A percentile compares a stretch with the other conserved stretches of the same genome.
Evolutionary conservation across 2,888 invertebrate species (phyloP).

Genomic region (Aricia artaxerxes): DNA sequence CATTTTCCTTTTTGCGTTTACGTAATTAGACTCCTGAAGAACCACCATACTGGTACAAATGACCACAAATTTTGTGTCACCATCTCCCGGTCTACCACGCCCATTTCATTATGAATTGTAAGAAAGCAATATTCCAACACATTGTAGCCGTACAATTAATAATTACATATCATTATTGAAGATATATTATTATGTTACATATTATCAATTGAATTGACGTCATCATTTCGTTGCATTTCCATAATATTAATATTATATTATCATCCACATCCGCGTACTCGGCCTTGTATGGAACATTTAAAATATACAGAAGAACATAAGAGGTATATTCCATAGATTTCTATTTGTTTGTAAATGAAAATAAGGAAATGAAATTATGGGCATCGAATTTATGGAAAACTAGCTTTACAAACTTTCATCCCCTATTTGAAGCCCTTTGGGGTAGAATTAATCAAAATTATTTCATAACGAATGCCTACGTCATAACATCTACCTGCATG

Average conservation of each 20-base stretch:
- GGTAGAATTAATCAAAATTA: no score
- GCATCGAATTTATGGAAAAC: background rate
- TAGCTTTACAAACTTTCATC: no score
- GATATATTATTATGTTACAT: background rate
- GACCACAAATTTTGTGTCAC: no score
- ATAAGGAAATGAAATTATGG: background rate
- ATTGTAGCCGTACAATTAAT: constrained; percentile 1
- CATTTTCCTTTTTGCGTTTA: no score
- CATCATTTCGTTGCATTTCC: background rate
- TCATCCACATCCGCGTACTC: background rate
- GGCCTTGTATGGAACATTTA: background rate
- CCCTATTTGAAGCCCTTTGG: no score
- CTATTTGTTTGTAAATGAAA: background rate
- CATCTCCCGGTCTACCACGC: background rate
- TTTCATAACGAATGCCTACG: no score
- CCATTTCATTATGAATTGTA: background rate
- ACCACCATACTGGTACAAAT: no score
- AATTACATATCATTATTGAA: constrained; percentile 40
- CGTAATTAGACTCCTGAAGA: no score
- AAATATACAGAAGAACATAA: background rate
- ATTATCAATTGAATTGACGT: constrained; percentile 9
- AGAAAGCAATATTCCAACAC: background rate
- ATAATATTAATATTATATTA: constrained; percentile 2
- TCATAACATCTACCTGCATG: no score
- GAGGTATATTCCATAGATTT: background rate